Evolutionary conservation across 2,888 invertebrate genomes (phyloP), one percentile per base, ranked within the genome.

Genomic region (Mesoligia furuncula): DNA sequence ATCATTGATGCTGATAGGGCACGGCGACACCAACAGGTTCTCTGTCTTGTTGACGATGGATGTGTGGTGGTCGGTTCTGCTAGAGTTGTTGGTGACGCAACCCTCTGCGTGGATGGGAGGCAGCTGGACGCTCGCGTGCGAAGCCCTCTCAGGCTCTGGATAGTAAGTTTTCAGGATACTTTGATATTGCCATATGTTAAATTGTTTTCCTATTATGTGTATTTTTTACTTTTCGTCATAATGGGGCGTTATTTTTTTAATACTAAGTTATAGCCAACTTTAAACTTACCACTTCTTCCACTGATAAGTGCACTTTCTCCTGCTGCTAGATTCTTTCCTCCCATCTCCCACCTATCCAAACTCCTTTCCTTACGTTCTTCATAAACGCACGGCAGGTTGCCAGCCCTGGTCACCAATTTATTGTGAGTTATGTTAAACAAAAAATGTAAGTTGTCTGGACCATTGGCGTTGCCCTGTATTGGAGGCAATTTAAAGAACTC

Each of bases 21-120:
- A 80, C 6, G 72, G 83, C 0, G 69, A 17, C 9, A 85, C 85
- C 8, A 59, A n/a, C 20, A 24, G 71, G 15, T 11, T 71, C 17
- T 73, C 77, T 42, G 62, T 69, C 66, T 66, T 84, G 64, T 73
- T 68, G 65, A 75, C 54, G 75, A 27, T 77, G 73, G 48, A 61
- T 27, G 54, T 80, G 48, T 3, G 72, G 17, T 24, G 64, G 24
- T 89, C 85, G 1, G 65, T 65, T 20, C 76, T 85, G n/a, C 83
- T 86, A 39, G 73, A 80, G 39, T 87, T 88, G 66, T 87, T 86
- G n/a, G 88, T 84, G 39, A 87, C 68, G 69, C 85, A 88, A 0
- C 90, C 91, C 74, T 95, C 94, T 0, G 91, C 83, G 76, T 93
- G 91, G 70, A 96, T 95, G 1, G 95, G 94, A 5, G 95, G 95